These are phyloP conservation scores for Steromphala cineraria DNA, from an alignment of 2,888 invertebrate genomes.

Conservation along the genomic window DNA sequence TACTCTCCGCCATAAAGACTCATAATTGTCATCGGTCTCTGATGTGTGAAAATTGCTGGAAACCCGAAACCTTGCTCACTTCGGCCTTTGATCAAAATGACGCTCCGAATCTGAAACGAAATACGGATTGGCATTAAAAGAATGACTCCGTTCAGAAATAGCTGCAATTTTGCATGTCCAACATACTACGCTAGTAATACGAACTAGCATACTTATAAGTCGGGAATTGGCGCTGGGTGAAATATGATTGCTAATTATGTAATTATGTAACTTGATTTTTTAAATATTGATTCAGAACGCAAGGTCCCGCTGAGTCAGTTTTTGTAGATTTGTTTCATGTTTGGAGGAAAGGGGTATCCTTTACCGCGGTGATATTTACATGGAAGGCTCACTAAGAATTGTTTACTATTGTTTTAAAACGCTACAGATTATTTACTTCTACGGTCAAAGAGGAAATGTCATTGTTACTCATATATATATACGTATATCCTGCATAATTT, in stretches of 20 bases:
- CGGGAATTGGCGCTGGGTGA: constrained; percentile 1
- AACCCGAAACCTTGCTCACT: not conserved
- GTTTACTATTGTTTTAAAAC: too few relatives aligned
- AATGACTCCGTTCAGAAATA: constrained; percentile 8
- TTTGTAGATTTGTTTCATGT: not conserved
- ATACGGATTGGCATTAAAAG: constrained; percentile 13
- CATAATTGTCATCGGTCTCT: constrained; percentile 6
- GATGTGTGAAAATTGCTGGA: constrained; percentile 17
- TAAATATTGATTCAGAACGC: constrained; percentile 5
- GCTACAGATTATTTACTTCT: too few relatives aligned
- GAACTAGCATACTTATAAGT: not conserved
- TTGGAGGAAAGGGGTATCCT: not conserved
- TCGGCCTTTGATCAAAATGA: constrained; percentile 16
- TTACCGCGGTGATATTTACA: not conserved
- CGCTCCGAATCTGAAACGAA: constrained; percentile 16
- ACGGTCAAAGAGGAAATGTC: too few relatives aligned
- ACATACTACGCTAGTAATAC: not conserved
- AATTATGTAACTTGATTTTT: constrained; percentile 18
- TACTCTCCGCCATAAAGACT: constrained; percentile 3
- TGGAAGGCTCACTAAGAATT: not conserved
- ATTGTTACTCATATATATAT: too few relatives aligned
- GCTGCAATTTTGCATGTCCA: constrained; percentile 5
- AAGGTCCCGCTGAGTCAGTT: constrained; percentile 5
- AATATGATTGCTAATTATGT: constrained; percentile 8
- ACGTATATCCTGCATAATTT: too few relatives aligned